These are phyloP conservation scores for Phaonia tiefii DNA, from an alignment of 2,888 invertebrate genomes.

Conservation along the genomic window DNA sequence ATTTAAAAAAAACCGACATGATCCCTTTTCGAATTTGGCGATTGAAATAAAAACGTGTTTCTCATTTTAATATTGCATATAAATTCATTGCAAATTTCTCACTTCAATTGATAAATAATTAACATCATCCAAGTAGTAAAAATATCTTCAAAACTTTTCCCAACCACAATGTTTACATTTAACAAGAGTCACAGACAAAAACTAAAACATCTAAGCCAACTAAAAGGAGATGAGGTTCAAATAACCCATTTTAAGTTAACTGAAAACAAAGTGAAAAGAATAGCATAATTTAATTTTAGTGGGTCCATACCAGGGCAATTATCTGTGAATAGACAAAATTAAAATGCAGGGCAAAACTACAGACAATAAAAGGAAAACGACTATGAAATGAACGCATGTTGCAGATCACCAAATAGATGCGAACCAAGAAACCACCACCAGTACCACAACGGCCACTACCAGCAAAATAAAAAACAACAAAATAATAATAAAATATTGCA, in stretches of 20 bases:
- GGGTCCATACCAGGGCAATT: not conserved
- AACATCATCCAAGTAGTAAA: too few species aligned
- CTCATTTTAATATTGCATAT: too few species aligned
- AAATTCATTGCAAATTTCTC: too few species aligned
- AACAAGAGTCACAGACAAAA: not conserved
- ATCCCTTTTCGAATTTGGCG: too few species aligned
- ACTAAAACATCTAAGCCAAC: not conserved
- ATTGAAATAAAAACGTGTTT: too few species aligned
- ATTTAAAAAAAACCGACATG: too few species aligned
- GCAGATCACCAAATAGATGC: conserved; percentile 13
- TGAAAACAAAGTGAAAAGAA: not conserved
- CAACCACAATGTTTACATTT: not conserved
- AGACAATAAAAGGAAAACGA: not conserved
- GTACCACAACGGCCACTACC: not conserved
- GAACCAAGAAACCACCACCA: not conserved
- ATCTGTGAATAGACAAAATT: not conserved
- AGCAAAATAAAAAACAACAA: conserved; percentile 8
- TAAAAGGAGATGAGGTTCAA: conserved; percentile 36
- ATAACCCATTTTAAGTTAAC: conserved; percentile 30
- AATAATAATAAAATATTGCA: conserved; percentile 34
- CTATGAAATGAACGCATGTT: conserved; percentile 32
- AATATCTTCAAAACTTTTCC: not conserved
- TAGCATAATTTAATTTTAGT: not conserved
- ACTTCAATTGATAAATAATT: too few species aligned
- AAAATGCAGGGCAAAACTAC: conserved; percentile 16